Conservation (phyloP, 2,113 vertebrate species). For the Phalacrocorax carbo region DNA sequence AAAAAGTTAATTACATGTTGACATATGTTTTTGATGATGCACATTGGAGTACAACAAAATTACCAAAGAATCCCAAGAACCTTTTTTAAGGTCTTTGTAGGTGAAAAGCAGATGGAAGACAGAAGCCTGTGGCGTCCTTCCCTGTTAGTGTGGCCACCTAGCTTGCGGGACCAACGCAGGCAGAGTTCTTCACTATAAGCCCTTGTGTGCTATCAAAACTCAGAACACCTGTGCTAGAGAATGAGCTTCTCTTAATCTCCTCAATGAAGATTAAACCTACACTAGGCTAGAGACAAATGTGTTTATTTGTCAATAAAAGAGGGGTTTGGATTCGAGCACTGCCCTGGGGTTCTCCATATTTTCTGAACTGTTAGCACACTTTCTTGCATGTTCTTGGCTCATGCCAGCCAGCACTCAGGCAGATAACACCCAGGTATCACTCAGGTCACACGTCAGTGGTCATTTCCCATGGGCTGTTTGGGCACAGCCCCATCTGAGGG, state of each 20-base stretch:
- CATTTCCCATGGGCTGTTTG: neutral
- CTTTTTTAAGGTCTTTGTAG: neutral
- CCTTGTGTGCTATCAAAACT: neutral
- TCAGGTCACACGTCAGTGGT: neutral
- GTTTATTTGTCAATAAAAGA: neutral
- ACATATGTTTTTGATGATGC: neutral
- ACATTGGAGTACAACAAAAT: neutral
- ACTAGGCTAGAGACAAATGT: neutral
- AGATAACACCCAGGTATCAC: neutral
- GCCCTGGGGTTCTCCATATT: neutral
- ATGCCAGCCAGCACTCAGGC: neutral
- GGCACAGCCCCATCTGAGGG: neutral
- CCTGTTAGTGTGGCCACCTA: neutral
- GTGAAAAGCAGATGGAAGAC: neutral
- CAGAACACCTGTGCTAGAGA: neutral
- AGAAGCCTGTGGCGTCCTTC: neutral
- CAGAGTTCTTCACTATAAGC: neutral
- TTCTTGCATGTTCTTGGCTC: neutral
- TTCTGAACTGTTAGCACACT: neutral
- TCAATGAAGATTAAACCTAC: neutral
- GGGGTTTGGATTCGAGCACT: neutral
- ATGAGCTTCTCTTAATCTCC: neutral
- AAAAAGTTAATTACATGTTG: neutral
- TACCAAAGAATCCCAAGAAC: neutral
- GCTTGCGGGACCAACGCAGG: neutral